These are phyloP conservation scores for Biston betularia DNA, from an alignment of 2,888 invertebrate genomes.

Conservation along the genomic window DNA sequence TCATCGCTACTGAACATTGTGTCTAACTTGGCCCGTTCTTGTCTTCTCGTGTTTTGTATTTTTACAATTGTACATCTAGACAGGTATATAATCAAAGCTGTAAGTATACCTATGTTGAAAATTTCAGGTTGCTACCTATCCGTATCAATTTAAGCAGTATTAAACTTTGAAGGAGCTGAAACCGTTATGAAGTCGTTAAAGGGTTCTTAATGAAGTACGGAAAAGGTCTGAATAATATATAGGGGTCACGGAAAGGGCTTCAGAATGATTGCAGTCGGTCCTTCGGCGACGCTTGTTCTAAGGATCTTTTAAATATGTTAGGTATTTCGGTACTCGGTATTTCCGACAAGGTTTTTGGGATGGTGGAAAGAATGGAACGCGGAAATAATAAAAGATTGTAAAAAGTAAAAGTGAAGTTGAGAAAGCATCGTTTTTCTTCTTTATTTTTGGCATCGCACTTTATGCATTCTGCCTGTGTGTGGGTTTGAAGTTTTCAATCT, in stretches of 20 bases:
- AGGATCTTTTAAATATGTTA: slow-evolving; percentile 28
- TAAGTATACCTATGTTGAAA: no score
- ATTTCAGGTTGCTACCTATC: not conserved
- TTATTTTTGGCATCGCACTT: no score
- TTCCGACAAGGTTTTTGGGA: slow-evolving; percentile 1
- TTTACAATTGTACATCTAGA: no score
- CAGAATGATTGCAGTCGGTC: slow-evolving; percentile 31
- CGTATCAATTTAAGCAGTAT: slow-evolving; percentile 34
- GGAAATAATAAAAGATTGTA: not conserved
- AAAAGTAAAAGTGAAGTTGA: slow-evolving; percentile 2
- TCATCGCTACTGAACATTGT: no score
- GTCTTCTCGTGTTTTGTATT: no score
- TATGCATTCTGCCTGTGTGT: no score
- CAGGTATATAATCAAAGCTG: no score
- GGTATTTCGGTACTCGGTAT: slow-evolving; percentile 17
- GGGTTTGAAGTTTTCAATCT: no score
- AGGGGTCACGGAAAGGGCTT: slow-evolving; percentile 38
- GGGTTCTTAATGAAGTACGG: slow-evolving; percentile 46
- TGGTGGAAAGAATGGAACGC: slow-evolving; percentile 9
- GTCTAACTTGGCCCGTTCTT: no score
- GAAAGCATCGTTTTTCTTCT: no score
- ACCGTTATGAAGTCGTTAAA: slow-evolving; percentile 43
- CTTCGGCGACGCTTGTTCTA: slow-evolving; percentile 18
- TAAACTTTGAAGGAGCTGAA: slow-evolving; percentile 46
- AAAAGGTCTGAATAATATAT: slow-evolving; percentile 48